phyloP scores from a whole-genome alignment of 2,113 vertebrate genomes.

The Eudorcas thomsonii region DNA sequence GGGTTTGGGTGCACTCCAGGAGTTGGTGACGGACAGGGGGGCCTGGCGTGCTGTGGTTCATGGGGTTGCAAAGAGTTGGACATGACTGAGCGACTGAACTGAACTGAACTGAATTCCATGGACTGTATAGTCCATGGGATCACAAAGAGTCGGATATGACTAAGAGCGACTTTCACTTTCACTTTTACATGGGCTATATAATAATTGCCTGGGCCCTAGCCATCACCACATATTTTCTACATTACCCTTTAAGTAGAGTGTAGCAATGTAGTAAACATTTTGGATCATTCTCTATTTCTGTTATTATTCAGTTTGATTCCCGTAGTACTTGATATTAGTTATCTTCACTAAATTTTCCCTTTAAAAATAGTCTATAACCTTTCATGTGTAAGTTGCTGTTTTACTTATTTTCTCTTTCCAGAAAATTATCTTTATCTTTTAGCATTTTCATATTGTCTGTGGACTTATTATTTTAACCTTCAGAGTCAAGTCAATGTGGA shows the following conservation, averaged over 20 bases:
- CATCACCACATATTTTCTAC: background rate
- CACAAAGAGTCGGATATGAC: background rate
- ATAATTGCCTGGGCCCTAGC: background rate
- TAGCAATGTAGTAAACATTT: background rate
- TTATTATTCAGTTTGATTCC: background rate
- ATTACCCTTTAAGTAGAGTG: background rate
- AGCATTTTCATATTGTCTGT: background rate
- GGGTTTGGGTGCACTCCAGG: background rate
- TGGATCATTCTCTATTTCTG: background rate
- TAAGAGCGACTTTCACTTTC: background rate
- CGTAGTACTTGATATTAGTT: background rate
- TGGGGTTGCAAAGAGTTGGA: background rate
- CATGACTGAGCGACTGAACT: background rate
- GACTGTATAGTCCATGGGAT: background rate
- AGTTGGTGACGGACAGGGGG: background rate
- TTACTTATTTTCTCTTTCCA: constrained; percentile 3
- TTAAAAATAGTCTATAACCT: background rate
- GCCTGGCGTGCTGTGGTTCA: background rate
- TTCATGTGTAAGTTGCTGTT: background rate
- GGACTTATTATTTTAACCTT: background rate
- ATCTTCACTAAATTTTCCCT: background rate
- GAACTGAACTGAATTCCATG: background rate
- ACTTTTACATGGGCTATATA: background rate
- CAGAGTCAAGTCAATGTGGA: background rate
- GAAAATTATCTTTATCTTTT: background rate